A percentile compares a stretch with the other conserved stretches of the same genome.
Conservation (phyloP, 2,113 vertebrate species). For the Natator depressus region DNA sequence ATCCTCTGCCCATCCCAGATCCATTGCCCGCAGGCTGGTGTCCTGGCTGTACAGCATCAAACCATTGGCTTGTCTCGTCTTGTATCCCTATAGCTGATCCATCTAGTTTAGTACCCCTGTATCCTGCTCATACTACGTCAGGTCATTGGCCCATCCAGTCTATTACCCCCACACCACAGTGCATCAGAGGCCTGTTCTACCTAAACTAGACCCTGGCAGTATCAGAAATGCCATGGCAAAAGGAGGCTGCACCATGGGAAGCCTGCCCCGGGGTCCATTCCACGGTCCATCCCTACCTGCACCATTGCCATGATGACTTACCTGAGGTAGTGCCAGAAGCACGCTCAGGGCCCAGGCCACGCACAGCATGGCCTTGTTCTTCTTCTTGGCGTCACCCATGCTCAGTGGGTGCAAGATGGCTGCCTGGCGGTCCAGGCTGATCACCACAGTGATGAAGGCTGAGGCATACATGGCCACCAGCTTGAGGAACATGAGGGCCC, state of each 20-base stretch:
- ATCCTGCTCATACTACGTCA: background rate
- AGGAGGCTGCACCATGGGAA: background rate
- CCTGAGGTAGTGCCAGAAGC: constrained; percentile 67
- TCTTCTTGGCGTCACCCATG: constrained; percentile 34
- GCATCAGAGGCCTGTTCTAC: background rate
- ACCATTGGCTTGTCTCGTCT: background rate
- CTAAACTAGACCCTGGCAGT: background rate
- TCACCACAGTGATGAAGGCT: constrained; percentile 72
- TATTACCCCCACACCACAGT: background rate
- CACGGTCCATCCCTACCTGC: background rate
- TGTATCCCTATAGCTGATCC: no score
- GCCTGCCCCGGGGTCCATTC: background rate
- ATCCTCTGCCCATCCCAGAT: background rate
- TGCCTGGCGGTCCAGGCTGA: constrained; percentile 62
- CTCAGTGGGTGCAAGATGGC: constrained; percentile 55
- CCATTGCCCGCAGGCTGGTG: background rate
- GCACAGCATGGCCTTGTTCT: constrained; percentile 59
- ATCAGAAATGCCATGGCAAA: background rate
- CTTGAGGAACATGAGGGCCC: constrained; percentile 71
- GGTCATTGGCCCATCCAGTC: background rate
- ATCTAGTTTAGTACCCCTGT: background rate
- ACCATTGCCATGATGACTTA: background rate
- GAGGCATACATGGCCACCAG: constrained; percentile 67
- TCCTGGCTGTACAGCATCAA: background rate
- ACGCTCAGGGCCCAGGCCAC: constrained; percentile 61